Evolutionary conservation across 2,113 vertebrate genomes (phyloP).

Genomic region (Callorhinus ursinus): DNA sequence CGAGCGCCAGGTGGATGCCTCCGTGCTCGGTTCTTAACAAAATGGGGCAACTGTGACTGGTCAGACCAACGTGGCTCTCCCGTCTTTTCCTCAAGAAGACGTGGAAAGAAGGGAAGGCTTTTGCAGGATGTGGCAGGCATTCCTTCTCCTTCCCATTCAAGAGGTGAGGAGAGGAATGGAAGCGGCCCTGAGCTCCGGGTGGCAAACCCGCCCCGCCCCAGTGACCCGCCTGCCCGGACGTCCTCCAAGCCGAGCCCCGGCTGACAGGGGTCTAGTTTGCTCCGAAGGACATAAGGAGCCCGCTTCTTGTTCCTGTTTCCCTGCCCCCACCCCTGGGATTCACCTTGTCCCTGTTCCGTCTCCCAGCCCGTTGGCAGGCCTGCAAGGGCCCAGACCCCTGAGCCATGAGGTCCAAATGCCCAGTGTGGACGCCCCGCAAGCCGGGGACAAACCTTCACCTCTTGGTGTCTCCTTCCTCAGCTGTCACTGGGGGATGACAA

Average conservation of each 20-base stretch:
- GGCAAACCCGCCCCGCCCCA: fast-evolving
- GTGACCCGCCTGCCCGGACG: fast-evolving
- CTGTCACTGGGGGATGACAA: not conserved
- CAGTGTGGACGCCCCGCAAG: fast-evolving
- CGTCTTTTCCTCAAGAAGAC: too few relatives aligned
- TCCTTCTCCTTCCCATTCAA: too few relatives aligned
- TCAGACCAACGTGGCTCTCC: not conserved
- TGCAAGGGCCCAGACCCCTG: not conserved
- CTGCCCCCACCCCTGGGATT: too few relatives aligned
- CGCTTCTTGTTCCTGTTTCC: not conserved
- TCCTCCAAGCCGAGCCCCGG: too few relatives aligned
- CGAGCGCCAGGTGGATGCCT: too few relatives aligned
- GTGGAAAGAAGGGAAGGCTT: too few relatives aligned
- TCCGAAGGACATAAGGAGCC: not conserved
- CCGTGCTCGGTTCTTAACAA: too few relatives aligned
- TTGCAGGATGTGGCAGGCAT: too few relatives aligned
- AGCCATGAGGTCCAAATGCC: not conserved
- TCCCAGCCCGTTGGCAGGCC: not conserved
- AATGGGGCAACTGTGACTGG: not conserved
- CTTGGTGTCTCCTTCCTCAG: not conserved
- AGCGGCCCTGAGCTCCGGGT: too few relatives aligned
- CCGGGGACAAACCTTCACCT: not conserved
- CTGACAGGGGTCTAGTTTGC: not conserved
- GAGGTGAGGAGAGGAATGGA: not conserved
- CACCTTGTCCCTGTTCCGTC: not conserved